Evolutionary conservation across 1,140 invertebrate species (phyloP).

Genomic region (Neuroterus valhalla): DNA sequence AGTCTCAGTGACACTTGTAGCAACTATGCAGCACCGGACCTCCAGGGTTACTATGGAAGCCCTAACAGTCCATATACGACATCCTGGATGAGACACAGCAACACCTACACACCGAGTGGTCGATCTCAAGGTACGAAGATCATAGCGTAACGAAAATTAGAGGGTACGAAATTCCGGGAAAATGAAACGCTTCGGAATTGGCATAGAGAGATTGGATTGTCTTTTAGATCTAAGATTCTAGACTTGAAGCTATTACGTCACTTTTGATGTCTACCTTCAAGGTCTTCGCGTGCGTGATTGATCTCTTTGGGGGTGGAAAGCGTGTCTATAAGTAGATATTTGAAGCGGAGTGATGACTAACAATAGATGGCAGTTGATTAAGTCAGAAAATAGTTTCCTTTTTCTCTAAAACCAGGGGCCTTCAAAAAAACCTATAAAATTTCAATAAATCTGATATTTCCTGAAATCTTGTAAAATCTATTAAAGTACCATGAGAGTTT

Average conservation of each 20-base stretch:
- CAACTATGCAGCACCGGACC: slow-evolving; percentile 77
- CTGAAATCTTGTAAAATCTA: too few species aligned
- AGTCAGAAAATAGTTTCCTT: not conserved
- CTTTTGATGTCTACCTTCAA: not conserved
- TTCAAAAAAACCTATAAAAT: too few species aligned
- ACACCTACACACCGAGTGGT: slow-evolving; percentile 76
- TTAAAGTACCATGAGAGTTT: too few species aligned
- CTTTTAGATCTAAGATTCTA: not conserved
- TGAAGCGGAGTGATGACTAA: not conserved
- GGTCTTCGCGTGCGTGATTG: slow-evolving; percentile 22
- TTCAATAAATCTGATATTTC: too few species aligned
- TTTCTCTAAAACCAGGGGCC: not conserved
- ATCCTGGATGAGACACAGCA: slow-evolving; percentile 78
- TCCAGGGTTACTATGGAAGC: slow-evolving; percentile 71
- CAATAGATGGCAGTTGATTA: not conserved
- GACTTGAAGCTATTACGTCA: not conserved
- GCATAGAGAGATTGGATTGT: not conserved
- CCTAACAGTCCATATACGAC: slow-evolving; percentile 75
- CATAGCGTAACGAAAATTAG: slow-evolving; percentile 9
- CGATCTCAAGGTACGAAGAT: slow-evolving; percentile 64
- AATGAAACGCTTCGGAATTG: not conserved
- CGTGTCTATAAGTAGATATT: slow-evolving; percentile 10
- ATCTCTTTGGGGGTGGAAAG: not conserved
- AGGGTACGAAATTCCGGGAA: not conserved
- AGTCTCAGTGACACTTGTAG: slow-evolving; percentile 84